Conservation (phyloP, 2,113 vertebrate species). For the Mustelus asterias region DNA sequence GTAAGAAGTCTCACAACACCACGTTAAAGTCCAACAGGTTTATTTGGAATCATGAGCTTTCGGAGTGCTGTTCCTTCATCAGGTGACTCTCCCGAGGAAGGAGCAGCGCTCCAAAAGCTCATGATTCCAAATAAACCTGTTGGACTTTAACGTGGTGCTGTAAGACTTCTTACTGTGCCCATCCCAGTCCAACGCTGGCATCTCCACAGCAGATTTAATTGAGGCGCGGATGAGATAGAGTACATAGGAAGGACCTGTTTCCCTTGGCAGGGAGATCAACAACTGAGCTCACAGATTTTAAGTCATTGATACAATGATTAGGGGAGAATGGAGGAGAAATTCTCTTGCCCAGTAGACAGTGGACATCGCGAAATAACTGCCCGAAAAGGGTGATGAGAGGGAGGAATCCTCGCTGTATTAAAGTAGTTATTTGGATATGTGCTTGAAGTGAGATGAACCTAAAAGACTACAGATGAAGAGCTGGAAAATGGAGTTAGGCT, state of each 20-base stretch:
- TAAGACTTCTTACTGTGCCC: no score
- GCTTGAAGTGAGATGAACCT: background rate
- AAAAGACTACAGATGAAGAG: background rate
- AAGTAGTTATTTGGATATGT: background rate
- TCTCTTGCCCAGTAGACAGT: no score
- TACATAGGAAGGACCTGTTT: background rate
- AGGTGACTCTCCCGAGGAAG: no score
- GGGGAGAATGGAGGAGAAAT: background rate
- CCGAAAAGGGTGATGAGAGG: background rate
- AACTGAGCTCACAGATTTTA: background rate
- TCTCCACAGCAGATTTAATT: no score
- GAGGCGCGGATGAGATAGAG: background rate
- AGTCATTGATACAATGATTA: background rate
- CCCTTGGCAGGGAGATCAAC: background rate
- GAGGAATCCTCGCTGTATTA: background rate
- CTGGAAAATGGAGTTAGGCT: background rate
- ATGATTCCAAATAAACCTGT: no score
- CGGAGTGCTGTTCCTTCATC: no score
- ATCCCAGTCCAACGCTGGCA: no score
- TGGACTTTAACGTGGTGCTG: no score
- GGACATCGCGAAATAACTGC: background rate
- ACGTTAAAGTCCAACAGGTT: no score
- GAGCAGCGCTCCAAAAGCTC: no score
- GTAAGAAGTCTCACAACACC: no score
- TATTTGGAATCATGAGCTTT: no score